Conservation (phyloP, 1,140 invertebrate species). For the Diprion similis region DNA sequence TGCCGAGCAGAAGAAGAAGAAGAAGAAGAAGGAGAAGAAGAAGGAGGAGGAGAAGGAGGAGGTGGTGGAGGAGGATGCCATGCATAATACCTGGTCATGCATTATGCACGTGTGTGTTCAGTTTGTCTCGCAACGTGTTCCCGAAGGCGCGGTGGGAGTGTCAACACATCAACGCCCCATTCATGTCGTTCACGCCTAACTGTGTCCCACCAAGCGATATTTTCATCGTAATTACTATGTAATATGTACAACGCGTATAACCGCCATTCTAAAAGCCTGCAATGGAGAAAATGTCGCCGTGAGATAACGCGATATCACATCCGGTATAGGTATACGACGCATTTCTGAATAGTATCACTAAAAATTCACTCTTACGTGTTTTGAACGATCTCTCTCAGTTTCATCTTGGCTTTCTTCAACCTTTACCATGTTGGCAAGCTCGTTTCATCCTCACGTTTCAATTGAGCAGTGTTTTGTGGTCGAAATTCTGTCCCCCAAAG, state of each 20-base stretch:
- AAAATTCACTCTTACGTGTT: neutral
- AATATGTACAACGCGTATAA: conserved; percentile 15
- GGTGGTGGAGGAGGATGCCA: conserved; percentile 16
- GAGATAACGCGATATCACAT: conserved; percentile 9
- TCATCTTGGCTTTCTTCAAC: too few species aligned
- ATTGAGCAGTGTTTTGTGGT: too few species aligned
- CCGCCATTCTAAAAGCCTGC: neutral
- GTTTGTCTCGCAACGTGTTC: conserved; percentile 35
- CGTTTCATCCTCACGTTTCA: too few species aligned
- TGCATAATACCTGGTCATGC: conserved; percentile 46
- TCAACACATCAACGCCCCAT: conserved; percentile 54
- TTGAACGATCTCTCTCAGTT: neutral
- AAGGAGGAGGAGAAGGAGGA: neutral
- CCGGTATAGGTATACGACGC: neutral
- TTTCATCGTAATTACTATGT: conserved; percentile 31
- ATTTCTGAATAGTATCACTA: neutral
- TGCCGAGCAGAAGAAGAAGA: neutral
- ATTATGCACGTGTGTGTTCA: conserved; percentile 49
- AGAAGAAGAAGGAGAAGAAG: too few species aligned
- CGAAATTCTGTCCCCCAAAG: too few species aligned
- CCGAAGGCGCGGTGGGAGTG: conserved; percentile 42
- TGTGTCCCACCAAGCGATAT: conserved; percentile 1
- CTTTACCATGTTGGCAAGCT: too few species aligned
- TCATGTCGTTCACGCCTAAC: conserved; percentile 50
- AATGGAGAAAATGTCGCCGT: neutral